Evolutionary conservation across 1,140 invertebrate genomes (phyloP), one percentile per base, ranked within the genome.

Genomic region (Caenorhabditis briggsae): DNA sequence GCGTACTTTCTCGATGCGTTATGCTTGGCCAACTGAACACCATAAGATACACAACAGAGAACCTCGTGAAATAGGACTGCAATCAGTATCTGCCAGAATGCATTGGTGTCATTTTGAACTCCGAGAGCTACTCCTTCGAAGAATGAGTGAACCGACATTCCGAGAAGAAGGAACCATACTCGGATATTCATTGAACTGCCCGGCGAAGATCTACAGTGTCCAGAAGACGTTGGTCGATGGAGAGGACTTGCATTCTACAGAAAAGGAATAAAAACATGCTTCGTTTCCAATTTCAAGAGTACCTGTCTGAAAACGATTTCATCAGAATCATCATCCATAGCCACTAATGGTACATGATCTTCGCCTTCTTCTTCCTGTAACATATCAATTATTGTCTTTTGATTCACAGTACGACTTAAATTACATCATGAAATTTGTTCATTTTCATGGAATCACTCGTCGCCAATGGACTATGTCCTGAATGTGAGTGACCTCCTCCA

Each of bases 111-210:
- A 12, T 70, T 84, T 65, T 90, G 92, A 18, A 94, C 89, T 18
- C 93, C 93, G 18, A 93, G 87, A 16, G 93, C 93, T 25, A 94
- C 87, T 53, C 93, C 93, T 92, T 93, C 93, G 86, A 93, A 93
- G 16, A 94, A 78, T 6, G 93, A 93, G 88, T 93, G 93, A 56
- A 93, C 85, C 25, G 93, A 92, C 11, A 93, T 89, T 11, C 93
- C 93, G 41, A 93, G 85, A 23, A 93, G 86, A 9, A 93, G 88
- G n/a, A 93, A 82, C 48, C 93, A 87, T 84, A 92, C 92, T 12
- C 90, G 82, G 9, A 90, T 46, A 5, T 87, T 83, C 46, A 89
- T 82, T 18, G 89, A 88, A n/a, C 91, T 85, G 23, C 82, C 65
- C 0, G 93, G 74, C 11, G 89, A 85, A 14, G 78, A 74, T 58